A percentile compares a stretch with the other conserved stretches of the same genome.
These are phyloP conservation scores for Criorhina ranunculi DNA, from an alignment of 2,888 invertebrate species.

Conservation along the genomic window DNA sequence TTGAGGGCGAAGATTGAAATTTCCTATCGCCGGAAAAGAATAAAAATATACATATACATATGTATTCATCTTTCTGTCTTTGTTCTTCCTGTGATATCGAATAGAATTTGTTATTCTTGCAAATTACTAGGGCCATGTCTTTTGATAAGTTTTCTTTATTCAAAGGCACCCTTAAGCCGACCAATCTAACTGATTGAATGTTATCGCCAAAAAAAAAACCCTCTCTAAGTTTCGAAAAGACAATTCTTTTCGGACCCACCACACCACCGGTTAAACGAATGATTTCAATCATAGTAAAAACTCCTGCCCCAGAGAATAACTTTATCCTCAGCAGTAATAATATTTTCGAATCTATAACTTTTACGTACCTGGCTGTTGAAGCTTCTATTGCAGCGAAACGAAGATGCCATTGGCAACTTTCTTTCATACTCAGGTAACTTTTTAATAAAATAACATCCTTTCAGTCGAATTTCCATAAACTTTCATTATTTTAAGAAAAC, in stretches of 20 bases:
- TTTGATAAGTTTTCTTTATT: background rate
- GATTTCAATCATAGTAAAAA: slow-evolving; percentile 68
- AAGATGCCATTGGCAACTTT: slow-evolving; percentile 73
- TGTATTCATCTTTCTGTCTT: too few relatives aligned
- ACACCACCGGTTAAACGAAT: slow-evolving; percentile 59
- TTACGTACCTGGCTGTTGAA: slow-evolving; percentile 34
- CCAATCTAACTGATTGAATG: slow-evolving; percentile 57
- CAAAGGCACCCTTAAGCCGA: slow-evolving; percentile 44
- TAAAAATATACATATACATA: too few relatives aligned
- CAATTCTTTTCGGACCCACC: slow-evolving; percentile 56
- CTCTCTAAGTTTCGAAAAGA: slow-evolving; percentile 40
- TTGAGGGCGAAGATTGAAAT: too few relatives aligned
- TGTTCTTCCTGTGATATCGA: background rate
- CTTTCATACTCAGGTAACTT: slow-evolving; percentile 72
- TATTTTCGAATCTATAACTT: slow-evolving; percentile 71
- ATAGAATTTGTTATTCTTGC: background rate
- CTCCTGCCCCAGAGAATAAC: slow-evolving; percentile 57
- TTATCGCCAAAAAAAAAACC: slow-evolving; percentile 23
- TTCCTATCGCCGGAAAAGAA: too few relatives aligned
- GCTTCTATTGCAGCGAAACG: slow-evolving; percentile 67
- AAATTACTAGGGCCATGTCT: background rate
- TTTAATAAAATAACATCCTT: slow-evolving; percentile 73
- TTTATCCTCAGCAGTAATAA: slow-evolving; percentile 70
- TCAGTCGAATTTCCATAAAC: slow-evolving; percentile 73
- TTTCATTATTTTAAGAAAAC: slow-evolving; percentile 73